Evolutionary conservation across 2,113 vertebrate species (phyloP).

Genomic region (Gobius niger): DNA sequence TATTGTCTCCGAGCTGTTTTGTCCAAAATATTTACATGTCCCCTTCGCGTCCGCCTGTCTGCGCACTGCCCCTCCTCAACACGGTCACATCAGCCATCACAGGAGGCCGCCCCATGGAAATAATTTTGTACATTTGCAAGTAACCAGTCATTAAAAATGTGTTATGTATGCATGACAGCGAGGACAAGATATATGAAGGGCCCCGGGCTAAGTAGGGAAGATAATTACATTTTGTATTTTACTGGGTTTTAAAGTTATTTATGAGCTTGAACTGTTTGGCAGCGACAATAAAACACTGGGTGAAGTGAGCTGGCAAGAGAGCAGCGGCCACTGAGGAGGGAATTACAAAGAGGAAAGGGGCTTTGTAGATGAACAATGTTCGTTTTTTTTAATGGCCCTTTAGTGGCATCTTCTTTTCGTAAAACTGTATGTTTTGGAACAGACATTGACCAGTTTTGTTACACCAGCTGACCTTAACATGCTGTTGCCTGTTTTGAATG

Average conservation of each 20-base stretch:
- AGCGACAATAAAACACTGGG: slow-evolving; percentile 78
- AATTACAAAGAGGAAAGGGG: slow-evolving; percentile 34
- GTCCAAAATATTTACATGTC: slow-evolving; percentile 59
- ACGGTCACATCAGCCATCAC: slow-evolving; percentile 45
- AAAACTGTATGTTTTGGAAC: slow-evolving; percentile 46
- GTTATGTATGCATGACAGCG: slow-evolving; percentile 96
- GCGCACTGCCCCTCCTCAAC: slow-evolving; percentile 26
- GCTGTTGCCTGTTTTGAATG: slow-evolving; percentile 5
- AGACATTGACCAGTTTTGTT: slow-evolving; percentile 23
- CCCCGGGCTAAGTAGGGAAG: slow-evolving; percentile 95
- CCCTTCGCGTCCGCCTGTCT: slow-evolving; percentile 45
- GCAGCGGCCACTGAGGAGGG: slow-evolving; percentile 24
- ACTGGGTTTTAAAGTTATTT: slow-evolving; percentile 98
- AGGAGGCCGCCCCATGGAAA: slow-evolving; percentile 79
- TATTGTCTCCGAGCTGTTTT: slow-evolving; percentile 72
- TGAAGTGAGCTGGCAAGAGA: slow-evolving; percentile 51
- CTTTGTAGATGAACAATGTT: slow-evolving; percentile 28
- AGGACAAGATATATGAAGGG: slow-evolving; percentile 92
- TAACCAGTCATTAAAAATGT: slow-evolving; percentile 91
- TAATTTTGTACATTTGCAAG: slow-evolving; percentile 91
- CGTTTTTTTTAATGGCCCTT: slow-evolving; percentile 18
- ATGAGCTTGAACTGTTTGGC: slow-evolving; percentile 96
- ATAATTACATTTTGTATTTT: slow-evolving; percentile 99
- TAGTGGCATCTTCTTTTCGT: slow-evolving; percentile 22
- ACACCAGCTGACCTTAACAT: neutral